Conservation (phyloP, 2,113 vertebrate genomes). For the Halcyon senegalensis region DNA sequence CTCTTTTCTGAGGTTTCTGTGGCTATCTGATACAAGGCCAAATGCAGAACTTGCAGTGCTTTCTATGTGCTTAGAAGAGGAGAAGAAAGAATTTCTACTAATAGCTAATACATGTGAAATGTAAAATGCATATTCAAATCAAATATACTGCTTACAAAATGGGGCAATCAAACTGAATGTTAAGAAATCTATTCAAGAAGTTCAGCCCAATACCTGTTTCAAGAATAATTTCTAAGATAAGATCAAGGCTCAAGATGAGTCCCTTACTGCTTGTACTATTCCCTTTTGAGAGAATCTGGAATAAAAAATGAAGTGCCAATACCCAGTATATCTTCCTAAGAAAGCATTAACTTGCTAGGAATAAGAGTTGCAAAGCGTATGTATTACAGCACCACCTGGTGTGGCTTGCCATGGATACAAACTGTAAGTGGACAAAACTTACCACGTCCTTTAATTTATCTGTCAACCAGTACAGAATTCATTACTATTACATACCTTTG, state of each 20-base stretch:
- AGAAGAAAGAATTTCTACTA: neutral
- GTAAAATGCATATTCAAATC: neutral
- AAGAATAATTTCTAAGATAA: neutral
- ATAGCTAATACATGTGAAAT: neutral
- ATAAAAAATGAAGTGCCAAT: neutral
- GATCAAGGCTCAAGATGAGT: neutral
- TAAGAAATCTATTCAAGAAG: neutral
- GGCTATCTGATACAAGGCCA: neutral
- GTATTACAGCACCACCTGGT: constrained; percentile 53
- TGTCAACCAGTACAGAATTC: neutral
- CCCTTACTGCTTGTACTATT: neutral
- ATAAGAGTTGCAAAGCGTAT: neutral
- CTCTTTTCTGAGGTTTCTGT: neutral
- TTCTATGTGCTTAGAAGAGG: neutral
- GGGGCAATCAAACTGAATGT: neutral
- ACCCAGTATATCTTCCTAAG: neutral
- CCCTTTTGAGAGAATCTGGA: neutral
- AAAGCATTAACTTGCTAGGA: neutral
- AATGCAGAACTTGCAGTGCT: neutral
- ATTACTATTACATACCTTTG: neutral
- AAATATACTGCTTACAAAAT: neutral
- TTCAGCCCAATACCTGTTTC: neutral
- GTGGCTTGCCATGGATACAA: constrained; percentile 30
- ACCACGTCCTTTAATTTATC: neutral
- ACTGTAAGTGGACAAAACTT: neutral